phyloP scores from a whole-genome alignment of 2,113 vertebrate genomes.

The Pristiophorus japonicus region DNA sequence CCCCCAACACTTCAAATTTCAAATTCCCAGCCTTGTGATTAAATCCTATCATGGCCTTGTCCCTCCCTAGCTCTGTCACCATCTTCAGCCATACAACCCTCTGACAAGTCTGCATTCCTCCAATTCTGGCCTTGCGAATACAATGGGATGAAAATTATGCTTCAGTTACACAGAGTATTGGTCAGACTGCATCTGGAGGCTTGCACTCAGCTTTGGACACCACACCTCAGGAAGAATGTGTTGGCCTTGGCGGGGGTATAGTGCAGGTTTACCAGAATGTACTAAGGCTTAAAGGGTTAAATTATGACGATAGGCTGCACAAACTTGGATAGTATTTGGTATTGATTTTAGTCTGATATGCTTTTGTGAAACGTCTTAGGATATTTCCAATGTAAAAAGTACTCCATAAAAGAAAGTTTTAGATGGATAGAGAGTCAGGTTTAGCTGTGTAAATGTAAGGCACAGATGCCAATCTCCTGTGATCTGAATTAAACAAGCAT shows the following conservation, averaged over 20 bases:
- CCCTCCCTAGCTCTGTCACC: neutral
- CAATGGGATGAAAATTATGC: neutral
- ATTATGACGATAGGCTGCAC: no score
- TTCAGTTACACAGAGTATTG: neutral
- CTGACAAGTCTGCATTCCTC: neutral
- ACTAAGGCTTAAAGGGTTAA: no score
- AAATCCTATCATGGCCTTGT: neutral
- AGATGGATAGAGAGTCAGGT: neutral
- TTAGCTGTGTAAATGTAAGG: neutral
- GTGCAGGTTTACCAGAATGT: no score
- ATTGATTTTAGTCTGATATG: no score
- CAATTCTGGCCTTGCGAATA: neutral
- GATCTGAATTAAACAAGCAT: neutral
- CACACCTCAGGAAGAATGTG: no score
- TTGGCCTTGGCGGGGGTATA: no score
- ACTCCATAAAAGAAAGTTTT: neutral
- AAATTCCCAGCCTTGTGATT: no score
- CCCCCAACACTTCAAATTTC: no score
- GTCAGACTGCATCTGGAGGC: neutral
- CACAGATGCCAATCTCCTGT: neutral
- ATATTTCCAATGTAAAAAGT: neutral
- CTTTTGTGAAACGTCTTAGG: no score
- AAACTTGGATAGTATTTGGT: no score
- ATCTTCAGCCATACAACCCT: neutral
- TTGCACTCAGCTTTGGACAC: no score